These are phyloP conservation scores for Okamejei kenojei DNA, from an alignment of 2,797 vertebrate genomes.

Conservation along the genomic window DNA sequence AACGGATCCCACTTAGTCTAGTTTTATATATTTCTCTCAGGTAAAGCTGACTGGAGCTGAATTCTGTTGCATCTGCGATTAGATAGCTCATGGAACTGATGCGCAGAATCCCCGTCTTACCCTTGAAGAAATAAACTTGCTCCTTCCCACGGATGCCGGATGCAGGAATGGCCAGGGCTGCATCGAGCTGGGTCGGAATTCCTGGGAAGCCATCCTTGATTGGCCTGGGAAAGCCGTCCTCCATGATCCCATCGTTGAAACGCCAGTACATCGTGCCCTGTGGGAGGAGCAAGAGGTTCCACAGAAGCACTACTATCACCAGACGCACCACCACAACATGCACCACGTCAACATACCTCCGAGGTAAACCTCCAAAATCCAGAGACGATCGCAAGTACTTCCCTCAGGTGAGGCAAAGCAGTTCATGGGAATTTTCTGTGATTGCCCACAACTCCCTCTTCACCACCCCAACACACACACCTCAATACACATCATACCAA, in stretches of 20 bases:
- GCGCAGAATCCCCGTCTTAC: not conserved
- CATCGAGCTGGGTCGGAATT: not conserved
- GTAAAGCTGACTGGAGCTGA: too few species aligned
- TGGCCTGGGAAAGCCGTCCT: not conserved
- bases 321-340: too few species aligned
- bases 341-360: too few species aligned
- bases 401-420: too few species aligned
- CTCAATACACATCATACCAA: not conserved
- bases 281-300: not conserved
- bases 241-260: not conserved
- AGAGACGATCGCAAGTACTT: not conserved
- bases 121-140: slow-evolving; percentile 30
- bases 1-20: too few species aligned
- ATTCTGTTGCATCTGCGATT: too few species aligned
- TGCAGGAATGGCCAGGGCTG: not conserved
- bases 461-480: not conserved
- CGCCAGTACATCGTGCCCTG: not conserved
- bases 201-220: not conserved
- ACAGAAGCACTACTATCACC: too few species aligned
- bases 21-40: too few species aligned
- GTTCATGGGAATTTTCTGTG: too few species aligned
- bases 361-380: not conserved
- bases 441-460: not conserved
- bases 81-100: not conserved
- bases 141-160: not conserved